A percentile compares a stretch with the other conserved stretches of the same genome.
These are phyloP conservation scores for Euschistus heros DNA, from an alignment of 1,140 invertebrate species.

Conservation along the genomic window DNA sequence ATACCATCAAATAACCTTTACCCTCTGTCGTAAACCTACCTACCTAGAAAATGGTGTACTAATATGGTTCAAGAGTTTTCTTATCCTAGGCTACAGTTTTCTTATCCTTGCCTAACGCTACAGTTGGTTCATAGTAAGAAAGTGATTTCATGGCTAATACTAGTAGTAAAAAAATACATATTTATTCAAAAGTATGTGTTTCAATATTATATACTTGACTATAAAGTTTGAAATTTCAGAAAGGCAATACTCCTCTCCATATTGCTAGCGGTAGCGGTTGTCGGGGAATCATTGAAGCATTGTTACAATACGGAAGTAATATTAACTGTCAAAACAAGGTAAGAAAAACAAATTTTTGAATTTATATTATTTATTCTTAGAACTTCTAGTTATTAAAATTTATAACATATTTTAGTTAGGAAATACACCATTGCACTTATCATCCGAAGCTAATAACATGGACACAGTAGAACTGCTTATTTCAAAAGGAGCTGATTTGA, in stretches of 20 bases:
- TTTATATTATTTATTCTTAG: background rate
- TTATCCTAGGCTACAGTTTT: no score
- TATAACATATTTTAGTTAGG: constrained; percentile 45
- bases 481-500: constrained; percentile 55
- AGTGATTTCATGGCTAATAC: no score
- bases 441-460: constrained; percentile 56
- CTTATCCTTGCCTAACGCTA: no score
- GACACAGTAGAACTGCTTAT: constrained; percentile 60
- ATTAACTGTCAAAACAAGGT: constrained; percentile 61
- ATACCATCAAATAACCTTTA: no score
- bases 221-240: constrained; percentile 41
- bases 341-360: background rate
- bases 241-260: constrained; percentile 59
- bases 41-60: no score
- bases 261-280: constrained; percentile 62
- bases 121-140: no score
- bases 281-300: constrained; percentile 54
- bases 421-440: constrained; percentile 63
- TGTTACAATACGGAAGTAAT: constrained; percentile 53
- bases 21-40: no score
- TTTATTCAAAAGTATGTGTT: no score
- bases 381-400: background rate
- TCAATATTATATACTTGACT: no score
- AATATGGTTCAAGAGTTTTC: no score
- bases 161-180: no score